Evolutionary conservation across 2,888 invertebrate genomes (phyloP), one percentile per base, ranked within the genome.

Genomic region (Achlya flavicornis): DNA sequence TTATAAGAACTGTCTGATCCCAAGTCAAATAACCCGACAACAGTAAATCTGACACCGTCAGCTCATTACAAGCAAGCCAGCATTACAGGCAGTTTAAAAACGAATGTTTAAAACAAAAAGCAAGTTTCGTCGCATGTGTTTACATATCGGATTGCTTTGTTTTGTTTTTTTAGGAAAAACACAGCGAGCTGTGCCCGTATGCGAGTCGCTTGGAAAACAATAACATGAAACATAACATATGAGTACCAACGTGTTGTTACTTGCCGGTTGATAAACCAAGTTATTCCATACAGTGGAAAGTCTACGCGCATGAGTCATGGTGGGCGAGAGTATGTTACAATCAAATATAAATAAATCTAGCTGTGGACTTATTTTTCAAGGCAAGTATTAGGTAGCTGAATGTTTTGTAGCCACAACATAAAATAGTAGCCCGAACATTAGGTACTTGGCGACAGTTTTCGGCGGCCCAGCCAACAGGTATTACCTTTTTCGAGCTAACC

Each of bases 81-180:
- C 16, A n/a, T 48, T 48, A 48, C 48, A 48, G 6, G 48, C 48
- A 12, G 11, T 41, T 46, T 46, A 46, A 46, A 43, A 46, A n/a
- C 46, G 41, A 26, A 41, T 60, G 41, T 41, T 41, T 60, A n/a
- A 35, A 41, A 41, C 41, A 41, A 41, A 41, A 60, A 60, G 6
- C 14, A 14, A 38, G 60, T 60, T 60, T 35, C 26, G 32, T 19
- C 53, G 66, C 65, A 68, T 73, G 64, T 85, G 86, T 87, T 86
- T 84, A 81, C 78, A 77, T 87, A 87, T 86, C 82, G 35, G 16
- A 53, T 63, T 35, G 35, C 59, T 32, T 63, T 63, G 63, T 60
- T 63, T 59, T 60, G 59, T 60, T 63, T 63, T 63, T 63, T 63
- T 63, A 63, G 60, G 79, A 84, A 86, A 86, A 86, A 85, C 87